A percentile compares a stretch with the other conserved stretches of the same genome.
phyloP scores from a whole-genome alignment of 64 coral and sea anemone species.

The Pocillopora verrucosa region DNA sequence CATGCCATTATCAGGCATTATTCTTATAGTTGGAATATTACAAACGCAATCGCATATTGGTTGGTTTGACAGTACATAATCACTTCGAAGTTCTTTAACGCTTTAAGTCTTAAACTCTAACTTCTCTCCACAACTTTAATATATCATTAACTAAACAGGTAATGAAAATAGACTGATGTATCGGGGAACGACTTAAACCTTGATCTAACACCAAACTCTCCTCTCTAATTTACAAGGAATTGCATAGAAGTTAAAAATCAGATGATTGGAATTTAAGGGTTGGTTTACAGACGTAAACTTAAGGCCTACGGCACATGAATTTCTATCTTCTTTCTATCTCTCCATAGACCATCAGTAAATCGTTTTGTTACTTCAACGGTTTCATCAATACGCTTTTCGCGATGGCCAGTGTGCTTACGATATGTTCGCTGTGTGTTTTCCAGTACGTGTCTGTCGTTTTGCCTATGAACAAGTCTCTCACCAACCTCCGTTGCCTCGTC shows the following conservation, averaged over 20 bases:
- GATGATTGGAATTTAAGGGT: too few relatives aligned
- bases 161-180: too few relatives aligned
- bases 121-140: too few relatives aligned
- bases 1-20: conserved; percentile 47
- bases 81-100: too few relatives aligned
- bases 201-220: too few relatives aligned
- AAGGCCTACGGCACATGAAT: background rate
- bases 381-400: conserved; percentile 82
- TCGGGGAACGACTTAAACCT: too few relatives aligned
- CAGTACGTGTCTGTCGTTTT: conserved; percentile 74
- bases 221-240: background rate
- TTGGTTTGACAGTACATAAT: too few relatives aligned
- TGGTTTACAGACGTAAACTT: too few relatives aligned
- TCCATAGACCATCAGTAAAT: conserved; percentile 79
- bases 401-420: conserved; percentile 65
- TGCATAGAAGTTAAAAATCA: too few relatives aligned
- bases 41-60: too few relatives aligned
- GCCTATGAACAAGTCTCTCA: conserved; percentile 75
- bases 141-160: too few relatives aligned
- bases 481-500: conserved; percentile 82
- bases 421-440: conserved; percentile 72
- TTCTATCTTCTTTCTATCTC: background rate
- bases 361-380: conserved; percentile 90
- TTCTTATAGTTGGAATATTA: conserved; percentile 79
- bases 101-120: too few relatives aligned